Conservation (phyloP, 1,140 invertebrate species). For the Eriosoma lanigerum region DNA sequence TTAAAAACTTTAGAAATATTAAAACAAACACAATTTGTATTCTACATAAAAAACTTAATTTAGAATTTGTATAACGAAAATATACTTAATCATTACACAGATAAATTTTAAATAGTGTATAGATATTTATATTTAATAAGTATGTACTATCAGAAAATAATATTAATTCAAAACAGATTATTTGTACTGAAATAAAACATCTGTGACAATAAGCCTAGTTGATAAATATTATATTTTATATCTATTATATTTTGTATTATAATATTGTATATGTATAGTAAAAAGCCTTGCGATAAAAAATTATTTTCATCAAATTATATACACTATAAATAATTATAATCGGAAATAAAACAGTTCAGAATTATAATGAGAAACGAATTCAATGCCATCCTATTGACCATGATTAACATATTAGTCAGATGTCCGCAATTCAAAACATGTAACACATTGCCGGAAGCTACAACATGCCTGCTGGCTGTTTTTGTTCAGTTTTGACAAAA, state of each 20-base stretch:
- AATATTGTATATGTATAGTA: neutral
- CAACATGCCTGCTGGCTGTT: neutral
- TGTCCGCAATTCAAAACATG: constrained; percentile 21
- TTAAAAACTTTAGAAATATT: neutral
- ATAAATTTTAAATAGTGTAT: too few species aligned
- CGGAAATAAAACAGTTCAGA: constrained; percentile 11
- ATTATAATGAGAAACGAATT: constrained; percentile 4
- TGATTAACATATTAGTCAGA: constrained; percentile 9
- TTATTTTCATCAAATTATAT: neutral
- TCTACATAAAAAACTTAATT: neutral
- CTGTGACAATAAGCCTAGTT: neutral
- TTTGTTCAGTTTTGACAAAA: neutral
- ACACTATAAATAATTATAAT: neutral
- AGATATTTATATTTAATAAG: too few species aligned
- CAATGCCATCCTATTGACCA: constrained; percentile 25
- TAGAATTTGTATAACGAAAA: too few species aligned
- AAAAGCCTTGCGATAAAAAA: constrained; percentile 22
- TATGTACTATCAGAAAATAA: too few species aligned
- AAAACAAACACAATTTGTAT: neutral
- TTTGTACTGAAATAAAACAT: neutral
- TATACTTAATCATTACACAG: too few species aligned
- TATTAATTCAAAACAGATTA: too few species aligned
- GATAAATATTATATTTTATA: neutral
- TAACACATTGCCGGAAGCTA: constrained; percentile 39
- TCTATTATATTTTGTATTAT: neutral